Evolutionary conservation across 92 coral and sea anemone genomes (phyloP).

Genomic region (Desmophyllum pertusum): DNA sequence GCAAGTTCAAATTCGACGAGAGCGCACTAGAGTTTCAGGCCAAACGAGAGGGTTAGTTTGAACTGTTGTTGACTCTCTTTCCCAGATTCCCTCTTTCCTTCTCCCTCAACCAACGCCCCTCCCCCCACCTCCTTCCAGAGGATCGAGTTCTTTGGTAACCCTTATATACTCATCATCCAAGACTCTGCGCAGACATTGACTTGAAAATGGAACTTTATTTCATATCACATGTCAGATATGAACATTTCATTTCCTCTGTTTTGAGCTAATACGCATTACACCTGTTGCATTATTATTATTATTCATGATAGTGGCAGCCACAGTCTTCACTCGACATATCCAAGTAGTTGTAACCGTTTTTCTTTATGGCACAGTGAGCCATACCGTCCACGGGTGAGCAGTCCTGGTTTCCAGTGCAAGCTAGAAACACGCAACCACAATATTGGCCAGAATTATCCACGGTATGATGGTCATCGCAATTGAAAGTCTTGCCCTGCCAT

Average conservation of each 20-base stretch:
- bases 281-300: neutral
- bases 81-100: too few relatives aligned
- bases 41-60: too few relatives aligned
- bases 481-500: neutral
- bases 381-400: neutral
- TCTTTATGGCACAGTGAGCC: neutral
- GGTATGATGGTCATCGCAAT: neutral
- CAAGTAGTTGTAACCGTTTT: neutral
- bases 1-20: too few relatives aligned
- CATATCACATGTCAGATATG: too few relatives aligned
- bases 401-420: neutral
- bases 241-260: neutral
- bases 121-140: too few relatives aligned
- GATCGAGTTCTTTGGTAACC: too few relatives aligned
- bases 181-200: too few relatives aligned
- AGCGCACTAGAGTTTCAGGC: too few relatives aligned
- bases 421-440: neutral
- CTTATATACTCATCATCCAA: too few relatives aligned
- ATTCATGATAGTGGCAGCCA: neutral
- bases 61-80: too few relatives aligned
- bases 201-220: too few relatives aligned
- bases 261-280: neutral
- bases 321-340: neutral
- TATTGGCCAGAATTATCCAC: neutral
- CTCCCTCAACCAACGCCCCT: too few relatives aligned